Evolutionary conservation across 2,888 invertebrate genomes (phyloP).

Genomic region (Tanypteryx hageni): DNA sequence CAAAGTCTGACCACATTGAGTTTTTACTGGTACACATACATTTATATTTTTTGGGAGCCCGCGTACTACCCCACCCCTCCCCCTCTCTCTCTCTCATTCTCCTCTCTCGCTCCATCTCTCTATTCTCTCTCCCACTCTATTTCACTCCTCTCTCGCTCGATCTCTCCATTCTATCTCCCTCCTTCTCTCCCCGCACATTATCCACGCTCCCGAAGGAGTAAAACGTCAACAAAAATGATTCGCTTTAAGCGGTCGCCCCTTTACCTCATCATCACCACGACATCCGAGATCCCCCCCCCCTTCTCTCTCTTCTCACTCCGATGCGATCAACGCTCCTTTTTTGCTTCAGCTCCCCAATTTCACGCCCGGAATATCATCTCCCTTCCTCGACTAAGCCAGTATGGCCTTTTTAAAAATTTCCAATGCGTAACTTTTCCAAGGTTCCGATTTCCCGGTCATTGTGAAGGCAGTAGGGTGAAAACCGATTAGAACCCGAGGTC

Average conservation of each 20-base stretch:
- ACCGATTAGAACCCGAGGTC: too few species aligned
- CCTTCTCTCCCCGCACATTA: not conserved
- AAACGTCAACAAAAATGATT: not conserved
- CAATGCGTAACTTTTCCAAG: not conserved
- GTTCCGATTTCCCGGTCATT: too few species aligned
- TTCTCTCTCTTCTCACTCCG: not conserved
- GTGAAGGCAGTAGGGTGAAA: too few species aligned
- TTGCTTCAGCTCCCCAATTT: not conserved
- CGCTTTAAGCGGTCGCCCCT: not conserved
- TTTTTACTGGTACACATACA: not conserved
- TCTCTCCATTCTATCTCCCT: not conserved
- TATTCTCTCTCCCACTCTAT: too few species aligned
- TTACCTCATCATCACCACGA: not conserved
- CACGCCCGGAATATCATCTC: not conserved
- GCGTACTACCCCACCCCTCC: too few species aligned
- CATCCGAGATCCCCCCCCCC: not conserved
- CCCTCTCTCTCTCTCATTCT: not conserved
- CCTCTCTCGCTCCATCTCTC: not conserved
- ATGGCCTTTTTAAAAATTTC: not conserved
- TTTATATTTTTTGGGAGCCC: not conserved
- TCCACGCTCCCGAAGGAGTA: not conserved
- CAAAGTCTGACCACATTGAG: conserved; percentile 19
- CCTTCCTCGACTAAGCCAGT: not conserved
- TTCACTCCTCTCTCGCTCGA: too few species aligned
- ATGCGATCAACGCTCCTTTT: not conserved